These are phyloP conservation scores for Lethrus apterus DNA, from an alignment of 1,140 invertebrate genomes.

Conservation along the genomic window DNA sequence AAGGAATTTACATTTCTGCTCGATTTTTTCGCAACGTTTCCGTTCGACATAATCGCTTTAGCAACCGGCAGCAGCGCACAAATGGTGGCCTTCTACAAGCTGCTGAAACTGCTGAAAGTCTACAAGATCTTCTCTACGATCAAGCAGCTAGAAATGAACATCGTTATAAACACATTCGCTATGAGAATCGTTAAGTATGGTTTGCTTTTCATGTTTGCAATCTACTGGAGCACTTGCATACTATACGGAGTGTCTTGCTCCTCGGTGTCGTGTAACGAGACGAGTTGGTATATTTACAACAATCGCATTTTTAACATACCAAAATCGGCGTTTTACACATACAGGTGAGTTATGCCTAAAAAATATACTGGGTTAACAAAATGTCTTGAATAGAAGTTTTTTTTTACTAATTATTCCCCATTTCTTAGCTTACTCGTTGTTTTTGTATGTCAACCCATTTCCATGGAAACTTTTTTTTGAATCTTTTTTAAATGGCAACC, in stretches of 20 bases:
- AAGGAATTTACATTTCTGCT: slow-evolving; percentile 11
- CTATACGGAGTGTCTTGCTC: background rate
- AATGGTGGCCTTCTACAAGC: background rate
- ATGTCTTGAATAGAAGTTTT: no score
- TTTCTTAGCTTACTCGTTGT: no score
- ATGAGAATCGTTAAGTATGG: background rate
- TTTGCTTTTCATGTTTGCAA: background rate
- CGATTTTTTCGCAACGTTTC: slow-evolving; percentile 6
- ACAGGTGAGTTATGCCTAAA: no score
- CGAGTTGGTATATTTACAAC: background rate
- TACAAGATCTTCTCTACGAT: slow-evolving; percentile 4
- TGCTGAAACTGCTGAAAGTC: background rate
- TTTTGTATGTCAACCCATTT: no score
- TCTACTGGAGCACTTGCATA: slow-evolving; percentile 6
- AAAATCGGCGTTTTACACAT: no score
- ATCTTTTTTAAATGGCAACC: no score
- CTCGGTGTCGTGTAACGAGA: no score
- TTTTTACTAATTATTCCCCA: no score
- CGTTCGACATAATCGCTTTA: background rate
- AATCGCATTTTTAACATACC: no score
- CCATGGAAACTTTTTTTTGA: no score
- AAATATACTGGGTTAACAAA: no score
- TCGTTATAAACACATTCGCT: background rate
- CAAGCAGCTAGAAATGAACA: background rate
- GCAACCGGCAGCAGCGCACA: background rate